Evolutionary conservation across 2,797 vertebrate genomes (phyloP).

Genomic region (Diplodus puntazzo): DNA sequence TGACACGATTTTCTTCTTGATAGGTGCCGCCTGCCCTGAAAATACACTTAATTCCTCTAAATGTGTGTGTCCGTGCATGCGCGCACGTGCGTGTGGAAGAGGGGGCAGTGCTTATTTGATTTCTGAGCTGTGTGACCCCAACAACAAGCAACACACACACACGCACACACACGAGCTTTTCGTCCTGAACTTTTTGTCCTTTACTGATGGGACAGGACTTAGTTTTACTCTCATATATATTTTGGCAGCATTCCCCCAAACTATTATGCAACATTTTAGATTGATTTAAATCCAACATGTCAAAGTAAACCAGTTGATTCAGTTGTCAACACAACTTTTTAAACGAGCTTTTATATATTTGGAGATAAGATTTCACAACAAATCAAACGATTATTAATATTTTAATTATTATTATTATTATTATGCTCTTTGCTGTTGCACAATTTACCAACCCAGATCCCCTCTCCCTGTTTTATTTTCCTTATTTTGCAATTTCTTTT

Average conservation of each 20-base stretch:
- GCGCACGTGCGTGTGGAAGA: slow-evolving; percentile 59
- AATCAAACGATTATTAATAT: not conserved
- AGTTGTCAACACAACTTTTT: not conserved
- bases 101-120: slow-evolving; percentile 78
- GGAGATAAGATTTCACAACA: not conserved
- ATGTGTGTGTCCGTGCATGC: slow-evolving; percentile 58
- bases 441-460: no score
- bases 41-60: slow-evolving; percentile 63
- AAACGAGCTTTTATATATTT: not conserved
- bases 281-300: not conserved
- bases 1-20: slow-evolving; percentile 44
- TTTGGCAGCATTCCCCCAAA: no score
- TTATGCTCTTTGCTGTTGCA: not conserved
- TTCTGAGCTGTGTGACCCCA: slow-evolving; percentile 69
- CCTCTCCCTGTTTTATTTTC: no score
- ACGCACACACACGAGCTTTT: not conserved
- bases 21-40: slow-evolving; percentile 55
- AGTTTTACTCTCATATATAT: no score
- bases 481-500: slow-evolving; percentile 9
- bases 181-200: not conserved
- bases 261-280: not conserved
- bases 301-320: not conserved
- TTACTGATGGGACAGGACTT: not conserved
- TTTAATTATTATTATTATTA: not conserved
- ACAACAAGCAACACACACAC: slow-evolving; percentile 26